Evolutionary conservation across 2,113 vertebrate species (phyloP), one percentile per base, ranked within the genome.

Genomic region (Motacilla tschutschensis): DNA sequence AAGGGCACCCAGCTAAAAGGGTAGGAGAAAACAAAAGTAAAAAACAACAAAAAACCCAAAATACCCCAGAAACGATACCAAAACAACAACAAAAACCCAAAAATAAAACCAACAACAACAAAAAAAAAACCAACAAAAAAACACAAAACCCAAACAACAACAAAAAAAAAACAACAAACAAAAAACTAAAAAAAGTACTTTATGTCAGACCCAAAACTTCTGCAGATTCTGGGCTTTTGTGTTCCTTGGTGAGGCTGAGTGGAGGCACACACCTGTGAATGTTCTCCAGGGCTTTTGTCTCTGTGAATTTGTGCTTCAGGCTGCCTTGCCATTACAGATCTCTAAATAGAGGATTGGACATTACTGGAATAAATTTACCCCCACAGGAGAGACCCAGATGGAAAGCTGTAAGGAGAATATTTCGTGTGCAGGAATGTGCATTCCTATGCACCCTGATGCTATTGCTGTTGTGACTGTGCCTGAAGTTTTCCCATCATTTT

Each of bases 201-300:
- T 51, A 9, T 33, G 5, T 72, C 22, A 72, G 25, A 28, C 10
- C 36, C 31, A 2, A 57, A 53, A 9, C 13, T 38, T 6, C 50
- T 69, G 14, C 55, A 69, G 9, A 58, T 46, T 58, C 26, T 1
- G 1, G 4, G 6, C 0, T 10, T 60, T 79, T 58, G 7, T 58
- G 16, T 62, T 60, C 29, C 17, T 1, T 22, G n/a, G 5, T 40
- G 63, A 35, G 35, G n/a, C 43, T 73, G 71, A 76, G 33, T 41
- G 21, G 19, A 55, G 1, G 2, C 2, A 5, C 24, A 47, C 53
- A 35, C 29, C 57, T 72, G 9, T 4, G 2, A 31, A 53, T 64
- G n/a, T 50, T 43, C 46, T 87, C 51, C 47, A 43, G n/a, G 54
- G 46, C 14, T 84, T 75, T 85, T 4, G 1, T 55, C 60, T 74